Percentiles rank a stretch among this genome's conserved stretches.
Evolutionary conservation across 2,113 vertebrate species (phyloP).

Genomic region (Brachionichthys hirsutus): DNA sequence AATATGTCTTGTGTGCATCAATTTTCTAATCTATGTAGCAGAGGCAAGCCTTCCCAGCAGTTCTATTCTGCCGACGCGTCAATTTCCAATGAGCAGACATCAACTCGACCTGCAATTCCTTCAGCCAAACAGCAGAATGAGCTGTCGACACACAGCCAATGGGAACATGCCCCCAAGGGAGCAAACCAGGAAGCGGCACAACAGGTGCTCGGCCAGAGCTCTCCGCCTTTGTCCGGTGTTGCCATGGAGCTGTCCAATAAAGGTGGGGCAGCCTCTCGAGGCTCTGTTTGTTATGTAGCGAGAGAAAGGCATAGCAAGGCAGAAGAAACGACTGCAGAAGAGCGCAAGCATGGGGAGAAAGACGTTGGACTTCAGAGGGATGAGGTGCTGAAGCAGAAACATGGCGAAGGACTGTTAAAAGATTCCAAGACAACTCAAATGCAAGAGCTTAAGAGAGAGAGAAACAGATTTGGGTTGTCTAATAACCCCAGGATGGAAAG

Average conservation of each 20-base stretch:
- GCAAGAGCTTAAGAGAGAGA: constrained; percentile 12
- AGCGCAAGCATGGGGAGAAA: constrained; percentile 54
- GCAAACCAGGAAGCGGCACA: constrained; percentile 70
- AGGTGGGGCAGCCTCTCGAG: constrained; percentile 43
- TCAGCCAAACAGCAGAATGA: constrained; percentile 63
- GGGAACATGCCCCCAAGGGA: constrained; percentile 24
- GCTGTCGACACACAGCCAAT: constrained; percentile 35
- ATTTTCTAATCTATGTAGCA: constrained; percentile 22
- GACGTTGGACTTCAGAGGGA: constrained; percentile 32
- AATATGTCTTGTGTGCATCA: constrained; percentile 27
- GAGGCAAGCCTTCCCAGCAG: constrained; percentile 14
- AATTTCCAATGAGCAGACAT: constrained; percentile 4
- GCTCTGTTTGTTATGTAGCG: constrained; percentile 46
- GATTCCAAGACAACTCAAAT: background rate
- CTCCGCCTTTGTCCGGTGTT: constrained; percentile 74
- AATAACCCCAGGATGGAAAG: constrained; percentile 64
- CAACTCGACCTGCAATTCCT: constrained; percentile 13
- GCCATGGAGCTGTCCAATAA: constrained; percentile 67
- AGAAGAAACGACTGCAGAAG: constrained; percentile 48
- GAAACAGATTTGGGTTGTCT: constrained; percentile 2
- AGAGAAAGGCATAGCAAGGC: constrained; percentile 54
- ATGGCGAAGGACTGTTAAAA: constrained; percentile 11
- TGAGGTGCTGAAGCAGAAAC: constrained; percentile 20
- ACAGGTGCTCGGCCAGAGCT: constrained; percentile 72
- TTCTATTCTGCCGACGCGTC: constrained; percentile 3